Conservation (phyloP, 1,140 invertebrate species). For the Pseudomyrmex gracilis region DNA sequence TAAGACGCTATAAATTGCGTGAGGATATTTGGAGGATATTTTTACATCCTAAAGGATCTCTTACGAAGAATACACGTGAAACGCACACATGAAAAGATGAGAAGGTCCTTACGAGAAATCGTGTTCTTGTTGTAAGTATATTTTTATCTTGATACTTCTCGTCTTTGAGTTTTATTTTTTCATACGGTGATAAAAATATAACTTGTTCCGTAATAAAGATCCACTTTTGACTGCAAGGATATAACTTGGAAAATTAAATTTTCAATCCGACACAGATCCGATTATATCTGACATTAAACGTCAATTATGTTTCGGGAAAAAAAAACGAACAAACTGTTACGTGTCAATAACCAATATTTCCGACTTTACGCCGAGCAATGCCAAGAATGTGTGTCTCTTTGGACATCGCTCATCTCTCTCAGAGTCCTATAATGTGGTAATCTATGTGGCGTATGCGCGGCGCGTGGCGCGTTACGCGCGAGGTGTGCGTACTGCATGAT, state of each 20-base stretch:
- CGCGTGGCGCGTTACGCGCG: conserved; percentile 59
- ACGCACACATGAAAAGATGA: too few species aligned
- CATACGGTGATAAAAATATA: too few species aligned
- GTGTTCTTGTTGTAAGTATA: too few species aligned
- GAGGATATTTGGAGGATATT: neutral
- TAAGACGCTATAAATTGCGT: neutral
- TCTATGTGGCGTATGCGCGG: conserved; percentile 56
- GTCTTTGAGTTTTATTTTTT: too few species aligned
- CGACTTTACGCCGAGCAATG: conserved; percentile 3
- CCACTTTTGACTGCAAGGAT: neutral
- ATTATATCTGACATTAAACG: neutral
- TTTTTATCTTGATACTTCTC: too few species aligned
- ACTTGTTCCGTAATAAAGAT: too few species aligned
- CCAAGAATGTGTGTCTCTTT: conserved; percentile 28
- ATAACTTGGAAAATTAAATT: neutral
- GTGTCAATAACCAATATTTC: neutral
- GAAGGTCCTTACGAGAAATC: too few species aligned
- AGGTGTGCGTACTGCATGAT: conserved; percentile 58
- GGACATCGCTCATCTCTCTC: conserved; percentile 4
- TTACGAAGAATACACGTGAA: neutral
- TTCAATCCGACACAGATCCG: too few species aligned
- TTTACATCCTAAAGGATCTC: neutral
- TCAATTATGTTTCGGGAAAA: neutral
- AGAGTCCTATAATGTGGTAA: conserved; percentile 38
- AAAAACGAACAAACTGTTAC: neutral